phyloP scores from a whole-genome alignment of 2,888 invertebrate species.

The Agonopterix arenella region DNA sequence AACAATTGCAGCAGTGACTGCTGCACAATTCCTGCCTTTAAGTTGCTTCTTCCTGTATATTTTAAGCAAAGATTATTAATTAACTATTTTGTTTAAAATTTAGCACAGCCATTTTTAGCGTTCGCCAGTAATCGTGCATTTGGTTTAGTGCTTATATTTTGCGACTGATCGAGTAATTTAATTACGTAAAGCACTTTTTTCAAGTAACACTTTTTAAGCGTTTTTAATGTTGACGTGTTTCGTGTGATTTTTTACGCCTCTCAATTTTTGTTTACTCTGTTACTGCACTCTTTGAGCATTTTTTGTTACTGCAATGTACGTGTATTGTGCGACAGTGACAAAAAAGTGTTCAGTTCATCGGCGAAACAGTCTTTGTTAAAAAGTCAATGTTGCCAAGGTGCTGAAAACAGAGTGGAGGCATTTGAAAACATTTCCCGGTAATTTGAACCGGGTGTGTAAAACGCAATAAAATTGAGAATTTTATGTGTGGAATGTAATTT shows the following conservation, averaged over 20 bases:
- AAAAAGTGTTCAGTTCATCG: too few relatives aligned
- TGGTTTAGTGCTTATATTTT: slow-evolving; percentile 42
- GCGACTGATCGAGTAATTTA: slow-evolving; percentile 31
- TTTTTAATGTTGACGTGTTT: background rate
- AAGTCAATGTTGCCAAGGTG: background rate
- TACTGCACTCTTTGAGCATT: background rate
- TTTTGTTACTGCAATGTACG: too few relatives aligned
- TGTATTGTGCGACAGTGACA: too few relatives aligned
- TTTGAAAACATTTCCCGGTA: background rate
- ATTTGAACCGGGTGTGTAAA: slow-evolving; percentile 10
- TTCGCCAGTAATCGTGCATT: slow-evolving; percentile 71
- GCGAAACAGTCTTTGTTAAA: background rate
- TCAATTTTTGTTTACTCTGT: background rate
- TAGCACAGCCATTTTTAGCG: slow-evolving; percentile 19
- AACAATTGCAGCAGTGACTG: background rate
- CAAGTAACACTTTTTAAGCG: background rate
- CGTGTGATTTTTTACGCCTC: slow-evolving; percentile 1
- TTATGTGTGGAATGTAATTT: slow-evolving; percentile 61
- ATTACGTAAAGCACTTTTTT: slow-evolving; percentile 5
- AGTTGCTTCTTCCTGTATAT: slow-evolving; percentile 8
- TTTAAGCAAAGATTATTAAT: slow-evolving; percentile 2
- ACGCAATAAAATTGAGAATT: slow-evolving; percentile 25
- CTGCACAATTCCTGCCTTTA: background rate
- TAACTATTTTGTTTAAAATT: background rate
- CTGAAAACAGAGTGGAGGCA: background rate